Evolutionary conservation across 2,888 invertebrate species (phyloP), one percentile per base, ranked within the genome.

Genomic region (Dendrolimus houi): DNA sequence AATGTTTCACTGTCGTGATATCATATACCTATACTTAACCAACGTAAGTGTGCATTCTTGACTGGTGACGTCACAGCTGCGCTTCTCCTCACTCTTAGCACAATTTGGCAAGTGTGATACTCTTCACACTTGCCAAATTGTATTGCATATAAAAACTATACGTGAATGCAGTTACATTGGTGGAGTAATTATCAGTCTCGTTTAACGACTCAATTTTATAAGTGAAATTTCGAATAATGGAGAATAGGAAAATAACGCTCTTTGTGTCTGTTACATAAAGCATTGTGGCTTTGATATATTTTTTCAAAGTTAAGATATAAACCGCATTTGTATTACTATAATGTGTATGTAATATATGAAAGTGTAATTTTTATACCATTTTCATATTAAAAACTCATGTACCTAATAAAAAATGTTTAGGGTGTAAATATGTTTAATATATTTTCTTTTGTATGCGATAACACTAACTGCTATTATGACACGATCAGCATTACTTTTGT

Each of bases 321-420:
- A 84, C 79, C 78, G 83, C 83, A 85, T 87, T 87, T 89, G 87
- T 88, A 88, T 86, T 85, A 87, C 78, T 83, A 78, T 75, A 72
- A 79, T 81, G 77, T 82, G 76, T 84, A 82, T 84, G 79, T 87
- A 84, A 80, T 75, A 76, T 84, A 87, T 88, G 83, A 79, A 88
- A 87, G 81, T 87, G 89, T 89, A 89, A 88, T 88, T 89, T 90
- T 90, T 89, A 87, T 90, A 90, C 90, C 81, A 84, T 87, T 89
- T 90, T 88, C 88, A 85, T 89, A 90, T 86, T 75, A 86, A 79
- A 47, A 87, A 86, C 85, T 88, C 85, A 77, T 88, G 87, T 90
- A 89, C 86, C 88, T 89, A 85, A 84, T 83, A 82, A 81, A 80
- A 79, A 72, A 61, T 82, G 79, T 77, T 79, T 86, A 87, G 79